Evolutionary conservation across 1,140 invertebrate genomes (phyloP).

Genomic region (Oryctes rhinoceros): DNA sequence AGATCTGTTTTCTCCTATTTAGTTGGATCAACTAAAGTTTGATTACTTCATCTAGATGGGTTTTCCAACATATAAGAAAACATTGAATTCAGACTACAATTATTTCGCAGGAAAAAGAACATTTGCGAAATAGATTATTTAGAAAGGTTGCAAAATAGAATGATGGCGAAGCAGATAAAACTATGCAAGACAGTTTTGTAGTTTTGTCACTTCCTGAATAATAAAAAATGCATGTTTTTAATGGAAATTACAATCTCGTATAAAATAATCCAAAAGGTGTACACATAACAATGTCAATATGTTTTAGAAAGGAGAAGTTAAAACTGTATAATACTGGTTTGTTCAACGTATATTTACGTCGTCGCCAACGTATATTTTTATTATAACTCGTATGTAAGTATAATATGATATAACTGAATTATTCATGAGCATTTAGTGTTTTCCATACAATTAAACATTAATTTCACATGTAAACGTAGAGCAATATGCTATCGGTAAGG

Average conservation of each 20-base stretch:
- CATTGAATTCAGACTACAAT: no score
- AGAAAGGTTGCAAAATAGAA: not conserved
- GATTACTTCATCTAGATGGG: no score
- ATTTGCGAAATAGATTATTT: no score
- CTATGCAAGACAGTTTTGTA: not conserved
- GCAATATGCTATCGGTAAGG: not conserved
- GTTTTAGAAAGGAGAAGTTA: not conserved
- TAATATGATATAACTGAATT: conserved; percentile 16
- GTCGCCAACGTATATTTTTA: conserved; percentile 9
- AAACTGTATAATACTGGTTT: conserved; percentile 7
- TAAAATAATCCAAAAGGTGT: not conserved
- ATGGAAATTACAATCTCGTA: not conserved
- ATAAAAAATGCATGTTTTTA: not conserved
- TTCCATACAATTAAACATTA: conserved; percentile 22
- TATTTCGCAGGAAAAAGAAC: no score
- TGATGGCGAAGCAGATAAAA: not conserved
- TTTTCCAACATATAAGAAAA: no score
- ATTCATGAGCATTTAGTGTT: conserved; percentile 11
- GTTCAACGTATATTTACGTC: not conserved
- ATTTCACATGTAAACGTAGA: not conserved
- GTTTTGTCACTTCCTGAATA: not conserved
- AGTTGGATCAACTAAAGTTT: no score
- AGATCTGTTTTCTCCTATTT: no score
- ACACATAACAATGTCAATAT: not conserved
- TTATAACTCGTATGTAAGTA: not conserved